Evolutionary conservation across 2,888 invertebrate species (phyloP).

Genomic region (Apodemia mormo): DNA sequence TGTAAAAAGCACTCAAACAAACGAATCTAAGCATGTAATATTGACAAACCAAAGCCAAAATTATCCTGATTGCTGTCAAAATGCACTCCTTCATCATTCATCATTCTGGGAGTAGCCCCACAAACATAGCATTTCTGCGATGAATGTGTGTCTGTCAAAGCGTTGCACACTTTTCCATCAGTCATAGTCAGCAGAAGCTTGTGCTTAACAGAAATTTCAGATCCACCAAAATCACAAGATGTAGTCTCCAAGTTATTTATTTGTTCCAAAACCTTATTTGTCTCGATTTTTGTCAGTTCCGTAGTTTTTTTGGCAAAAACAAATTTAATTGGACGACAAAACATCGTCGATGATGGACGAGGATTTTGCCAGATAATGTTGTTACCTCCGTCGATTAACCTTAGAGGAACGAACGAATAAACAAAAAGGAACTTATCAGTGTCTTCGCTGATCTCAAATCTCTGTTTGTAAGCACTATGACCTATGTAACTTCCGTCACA

Average conservation of each 20-base stretch:
- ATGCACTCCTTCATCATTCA: not conserved
- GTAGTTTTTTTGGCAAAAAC: conserved; percentile 1
- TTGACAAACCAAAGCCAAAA: not conserved
- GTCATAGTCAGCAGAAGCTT: not conserved
- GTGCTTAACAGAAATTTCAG: conserved; percentile 3
- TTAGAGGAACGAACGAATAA: conserved; percentile 16
- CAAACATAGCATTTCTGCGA: not conserved
- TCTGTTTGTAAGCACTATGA: conserved; percentile 21
- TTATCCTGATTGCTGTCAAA: not conserved
- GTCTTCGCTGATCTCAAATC: conserved; percentile 20
- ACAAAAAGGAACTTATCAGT: conserved; percentile 18
- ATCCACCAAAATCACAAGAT: not conserved
- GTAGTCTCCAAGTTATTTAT: not conserved
- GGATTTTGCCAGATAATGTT: not conserved
- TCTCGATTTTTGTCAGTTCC: not conserved
- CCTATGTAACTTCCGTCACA: conserved; percentile 15
- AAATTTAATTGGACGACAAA: conserved; percentile 3
- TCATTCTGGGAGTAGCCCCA: not conserved
- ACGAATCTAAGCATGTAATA: not conserved
- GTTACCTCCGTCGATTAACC: conserved; percentile 9
- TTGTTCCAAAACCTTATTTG: too few species aligned
- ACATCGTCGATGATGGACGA: not conserved
- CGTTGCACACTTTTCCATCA: not conserved
- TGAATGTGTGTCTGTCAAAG: not conserved
- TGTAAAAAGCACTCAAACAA: not conserved